Percentiles rank a stretch among this genome's conserved stretches.
phyloP scores from a whole-genome alignment of 2,888 invertebrate genomes.

The Dasypolia templi region DNA sequence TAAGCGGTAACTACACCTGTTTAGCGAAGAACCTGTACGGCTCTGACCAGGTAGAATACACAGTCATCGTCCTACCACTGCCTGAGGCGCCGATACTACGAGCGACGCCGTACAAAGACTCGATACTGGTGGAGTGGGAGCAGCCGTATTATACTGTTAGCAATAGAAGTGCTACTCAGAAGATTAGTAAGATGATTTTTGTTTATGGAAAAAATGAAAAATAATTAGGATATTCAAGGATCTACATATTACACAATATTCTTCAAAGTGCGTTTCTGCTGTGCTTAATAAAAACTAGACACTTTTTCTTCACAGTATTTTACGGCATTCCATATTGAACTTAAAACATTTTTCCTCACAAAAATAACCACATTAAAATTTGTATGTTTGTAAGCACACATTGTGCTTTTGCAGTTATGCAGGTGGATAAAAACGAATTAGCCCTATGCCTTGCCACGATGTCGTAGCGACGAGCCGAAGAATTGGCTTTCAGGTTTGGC shows the following conservation, averaged over 20 bases:
- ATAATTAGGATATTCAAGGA: too few species aligned
- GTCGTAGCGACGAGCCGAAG: not conserved
- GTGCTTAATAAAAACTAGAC: too few species aligned
- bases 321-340: too few species aligned
- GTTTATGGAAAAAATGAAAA: too few species aligned
- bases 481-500: too few species aligned
- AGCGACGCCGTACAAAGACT: conserved; percentile 87
- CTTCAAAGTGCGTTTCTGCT: too few species aligned
- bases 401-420: not conserved
- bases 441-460: not conserved
- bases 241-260: too few species aligned
- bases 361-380: too few species aligned
- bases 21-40: conserved; percentile 95
- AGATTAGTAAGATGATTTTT: conserved; percentile 82
- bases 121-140: conserved; percentile 92
- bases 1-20: conserved; percentile 95
- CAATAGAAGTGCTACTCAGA: conserved; percentile 81
- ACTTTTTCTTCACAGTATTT: too few species aligned
- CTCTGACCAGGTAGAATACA: conserved; percentile 95
- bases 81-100: conserved; percentile 93
- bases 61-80: conserved; percentile 94
- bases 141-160: conserved; percentile 86
- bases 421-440: not conserved
- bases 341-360: too few species aligned
- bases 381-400: too few species aligned